These are phyloP conservation scores for Lagocephalus sceleratus DNA, from an alignment of 2,797 vertebrate genomes.

Conservation along the genomic window DNA sequence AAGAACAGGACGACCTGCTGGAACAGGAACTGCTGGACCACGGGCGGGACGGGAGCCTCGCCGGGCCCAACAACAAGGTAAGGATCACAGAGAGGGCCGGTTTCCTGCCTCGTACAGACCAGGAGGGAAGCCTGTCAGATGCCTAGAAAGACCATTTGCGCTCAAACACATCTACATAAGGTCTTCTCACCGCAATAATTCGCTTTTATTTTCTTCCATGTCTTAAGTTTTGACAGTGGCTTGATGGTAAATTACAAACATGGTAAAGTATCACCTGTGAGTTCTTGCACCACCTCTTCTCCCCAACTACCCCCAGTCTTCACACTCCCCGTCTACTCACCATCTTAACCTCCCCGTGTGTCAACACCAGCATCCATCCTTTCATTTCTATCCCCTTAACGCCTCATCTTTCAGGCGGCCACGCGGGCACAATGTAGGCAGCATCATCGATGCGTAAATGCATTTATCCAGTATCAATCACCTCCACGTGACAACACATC, in stretches of 20 bases:
- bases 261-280: slow-evolving; percentile 72
- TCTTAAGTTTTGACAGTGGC: slow-evolving; percentile 74
- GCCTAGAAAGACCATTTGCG: background rate
- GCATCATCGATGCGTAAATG: background rate
- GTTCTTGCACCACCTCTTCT: slow-evolving; percentile 28
- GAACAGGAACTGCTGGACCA: slow-evolving; percentile 97
- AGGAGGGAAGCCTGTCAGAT: background rate
- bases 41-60: slow-evolving; percentile 81
- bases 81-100: background rate
- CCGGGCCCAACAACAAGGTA: slow-evolving; percentile 86
- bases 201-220: slow-evolving; percentile 53
- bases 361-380: slow-evolving; percentile 12
- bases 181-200: slow-evolving; percentile 29
- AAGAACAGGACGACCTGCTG: slow-evolving; percentile 95
- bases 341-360: background rate
- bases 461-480: too few relatives aligned
- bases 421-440: slow-evolving; percentile 13
- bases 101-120: background rate
- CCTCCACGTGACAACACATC: too few relatives aligned
- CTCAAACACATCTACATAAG: background rate
- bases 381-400: slow-evolving; percentile 22
- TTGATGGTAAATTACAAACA: slow-evolving; percentile 53
- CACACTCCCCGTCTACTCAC: slow-evolving; percentile 18
- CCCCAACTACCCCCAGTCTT: slow-evolving; percentile 18
- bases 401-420: slow-evolving; percentile 7